Percentiles rank a stretch among this genome's conserved stretches.
These are phyloP conservation scores for Urophycis tenuis DNA, from an alignment of 2,797 vertebrate genomes.

Conservation along the genomic window DNA sequence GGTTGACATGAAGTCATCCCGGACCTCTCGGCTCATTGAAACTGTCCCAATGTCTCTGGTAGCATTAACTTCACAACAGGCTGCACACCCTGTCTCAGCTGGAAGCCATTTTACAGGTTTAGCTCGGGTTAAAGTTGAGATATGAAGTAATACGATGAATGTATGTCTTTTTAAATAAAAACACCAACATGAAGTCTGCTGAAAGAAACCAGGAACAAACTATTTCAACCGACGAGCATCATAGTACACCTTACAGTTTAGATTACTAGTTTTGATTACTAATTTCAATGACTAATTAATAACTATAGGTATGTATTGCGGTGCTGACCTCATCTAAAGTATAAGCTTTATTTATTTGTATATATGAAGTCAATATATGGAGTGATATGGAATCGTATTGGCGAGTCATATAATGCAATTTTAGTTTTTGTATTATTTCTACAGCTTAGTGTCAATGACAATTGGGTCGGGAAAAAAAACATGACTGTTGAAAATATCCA, in stretches of 20 bases:
- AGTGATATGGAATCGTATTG: not conserved
- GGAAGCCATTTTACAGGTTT: not conserved
- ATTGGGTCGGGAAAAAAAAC: not conserved
- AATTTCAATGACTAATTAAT: no score
- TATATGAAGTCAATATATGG: no score
- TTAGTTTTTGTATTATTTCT: not conserved
- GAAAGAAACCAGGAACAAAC: not conserved
- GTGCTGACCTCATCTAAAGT: not conserved
- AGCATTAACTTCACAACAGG: not conserved
- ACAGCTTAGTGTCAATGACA: not conserved
- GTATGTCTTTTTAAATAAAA: not conserved
- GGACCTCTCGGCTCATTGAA: not conserved
- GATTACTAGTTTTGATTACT: no score
- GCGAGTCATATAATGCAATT: not conserved
- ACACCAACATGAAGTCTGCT: not conserved
- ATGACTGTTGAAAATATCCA: not conserved
- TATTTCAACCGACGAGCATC: not conserved
- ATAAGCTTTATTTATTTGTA: no score
- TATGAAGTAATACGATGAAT: not conserved
- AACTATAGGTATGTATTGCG: not conserved
- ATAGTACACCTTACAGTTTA: not conserved
- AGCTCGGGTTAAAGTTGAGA: not conserved
- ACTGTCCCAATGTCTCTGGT: not conserved
- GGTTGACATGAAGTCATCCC: not conserved
- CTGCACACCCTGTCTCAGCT: conserved; percentile 2